Evolutionary conservation across 2,797 vertebrate species (phyloP).

Genomic region (Hippopotamyrus pictus): DNA sequence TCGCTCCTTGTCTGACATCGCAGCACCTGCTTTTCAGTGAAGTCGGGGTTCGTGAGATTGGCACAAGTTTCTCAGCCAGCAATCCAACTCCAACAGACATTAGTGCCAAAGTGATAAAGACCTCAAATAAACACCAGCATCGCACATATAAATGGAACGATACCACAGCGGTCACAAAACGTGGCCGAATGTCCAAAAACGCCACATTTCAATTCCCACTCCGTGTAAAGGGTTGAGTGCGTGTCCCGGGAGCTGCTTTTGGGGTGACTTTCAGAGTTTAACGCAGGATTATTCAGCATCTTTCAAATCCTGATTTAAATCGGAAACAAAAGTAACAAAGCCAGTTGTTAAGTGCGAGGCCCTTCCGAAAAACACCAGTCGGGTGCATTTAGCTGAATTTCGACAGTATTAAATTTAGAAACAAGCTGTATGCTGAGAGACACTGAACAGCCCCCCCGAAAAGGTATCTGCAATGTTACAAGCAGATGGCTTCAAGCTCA

Average conservation of each 20-base stretch:
- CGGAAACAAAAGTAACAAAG: background rate
- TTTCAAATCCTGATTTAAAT: conserved; percentile 21
- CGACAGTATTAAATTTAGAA: conserved; percentile 40
- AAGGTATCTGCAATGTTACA: conserved; percentile 39
- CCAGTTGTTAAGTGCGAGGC: background rate
- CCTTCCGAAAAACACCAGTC: background rate
- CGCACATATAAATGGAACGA: background rate
- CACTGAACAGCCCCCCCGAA: conserved; percentile 43
- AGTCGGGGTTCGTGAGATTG: background rate
- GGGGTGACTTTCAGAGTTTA: conserved; percentile 1
- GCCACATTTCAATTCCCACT: background rate
- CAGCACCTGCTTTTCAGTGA: background rate
- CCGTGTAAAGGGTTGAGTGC: conserved; percentile 3
- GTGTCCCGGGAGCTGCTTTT: background rate
- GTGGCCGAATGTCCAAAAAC: background rate
- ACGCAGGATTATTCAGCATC: conserved; percentile 23
- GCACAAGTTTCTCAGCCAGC: background rate
- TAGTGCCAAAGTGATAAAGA: background rate
- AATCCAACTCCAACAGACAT: background rate
- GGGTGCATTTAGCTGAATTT: conserved; percentile 18
- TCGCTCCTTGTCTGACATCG: background rate
- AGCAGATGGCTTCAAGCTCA: conserved; percentile 36
- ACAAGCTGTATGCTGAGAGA: conserved; percentile 31
- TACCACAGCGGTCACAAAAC: background rate
- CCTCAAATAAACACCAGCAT: background rate